Evolutionary conservation across 2,888 invertebrate genomes (phyloP), one percentile per base, ranked within the genome.

Genomic region (Philaethria dido): DNA sequence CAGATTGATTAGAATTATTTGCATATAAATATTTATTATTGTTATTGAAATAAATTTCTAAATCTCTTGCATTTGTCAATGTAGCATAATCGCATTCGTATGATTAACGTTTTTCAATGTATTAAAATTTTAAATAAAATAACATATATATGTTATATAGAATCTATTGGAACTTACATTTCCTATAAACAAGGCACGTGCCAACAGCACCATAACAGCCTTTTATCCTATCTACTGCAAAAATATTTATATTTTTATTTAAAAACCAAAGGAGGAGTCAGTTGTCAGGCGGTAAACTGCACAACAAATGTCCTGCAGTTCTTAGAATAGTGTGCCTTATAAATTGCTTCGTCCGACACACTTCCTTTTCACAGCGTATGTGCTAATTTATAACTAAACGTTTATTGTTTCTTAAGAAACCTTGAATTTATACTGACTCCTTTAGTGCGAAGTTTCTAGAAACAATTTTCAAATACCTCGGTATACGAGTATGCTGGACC

Each of bases 331-430:
- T 62, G 74, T 72, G 72, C 73, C 72, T 81, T 81, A 83, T 80
- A 83, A 84, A 85, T 85, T 81, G 81, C 73, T 68, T 73, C 77
- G 78, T 79, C 78, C 78, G 78, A 74, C 68, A 55, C 59, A 61
- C 45, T 33, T 60, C 60, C 60, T 60, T 29, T 45, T 60, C 60
- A 44, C 60, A 57, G 25, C 25, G 57, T 60, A 60, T 60, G 29
- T 45, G 45, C 18, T 60, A 60, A 60, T 45, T 60, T 60, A 45
- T 29, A 45, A 60, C 45, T 60, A 60, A 45, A 45, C 45, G 60
- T 45, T 60, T 45, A 45, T 44, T 45, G 60, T 60, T 45, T 60
- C 45, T 18, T 29, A 33, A 45, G 18, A 60, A 60, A 60, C 60
- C 45, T 60, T 60, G 45, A 33, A 44, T 45, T 29, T 25, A 42